These are phyloP conservation scores for Camarhynchus parvulus DNA, from an alignment of 2,113 vertebrate genomes.

Conservation along the genomic window DNA sequence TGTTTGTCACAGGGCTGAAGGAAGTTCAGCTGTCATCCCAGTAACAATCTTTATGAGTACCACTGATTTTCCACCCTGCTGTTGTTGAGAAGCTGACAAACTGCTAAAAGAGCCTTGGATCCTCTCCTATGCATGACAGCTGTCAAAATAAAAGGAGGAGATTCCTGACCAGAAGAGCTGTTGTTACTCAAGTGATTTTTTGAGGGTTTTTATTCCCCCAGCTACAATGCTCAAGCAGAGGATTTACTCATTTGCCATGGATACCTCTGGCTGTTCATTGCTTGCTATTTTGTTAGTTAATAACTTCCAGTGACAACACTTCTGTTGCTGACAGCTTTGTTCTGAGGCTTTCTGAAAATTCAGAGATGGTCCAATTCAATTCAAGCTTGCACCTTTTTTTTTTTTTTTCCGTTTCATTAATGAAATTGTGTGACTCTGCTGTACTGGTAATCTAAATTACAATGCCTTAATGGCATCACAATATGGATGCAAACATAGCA, in stretches of 20 bases:
- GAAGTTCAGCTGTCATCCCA: neutral
- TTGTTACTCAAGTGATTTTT: neutral
- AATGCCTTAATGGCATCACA: neutral
- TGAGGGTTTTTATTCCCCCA: neutral
- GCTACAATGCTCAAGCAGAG: neutral
- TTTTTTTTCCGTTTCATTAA: neutral
- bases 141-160: conserved; percentile 12
- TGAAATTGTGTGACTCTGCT: neutral
- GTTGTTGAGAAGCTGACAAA: neutral
- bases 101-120: neutral
- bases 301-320: neutral
- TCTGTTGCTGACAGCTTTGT: neutral
- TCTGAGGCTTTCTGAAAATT: neutral
- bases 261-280: neutral
- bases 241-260: neutral
- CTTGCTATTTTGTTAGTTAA: neutral
- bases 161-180: neutral
- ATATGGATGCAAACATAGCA: neutral
- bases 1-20: neutral
- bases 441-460: neutral
- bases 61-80: neutral
- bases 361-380: neutral
- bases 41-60: neutral
- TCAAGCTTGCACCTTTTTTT: neutral
- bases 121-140: neutral